phyloP scores from a whole-genome alignment of 2,797 vertebrate species.

The Typhlichthys eigenmanni region DNA sequence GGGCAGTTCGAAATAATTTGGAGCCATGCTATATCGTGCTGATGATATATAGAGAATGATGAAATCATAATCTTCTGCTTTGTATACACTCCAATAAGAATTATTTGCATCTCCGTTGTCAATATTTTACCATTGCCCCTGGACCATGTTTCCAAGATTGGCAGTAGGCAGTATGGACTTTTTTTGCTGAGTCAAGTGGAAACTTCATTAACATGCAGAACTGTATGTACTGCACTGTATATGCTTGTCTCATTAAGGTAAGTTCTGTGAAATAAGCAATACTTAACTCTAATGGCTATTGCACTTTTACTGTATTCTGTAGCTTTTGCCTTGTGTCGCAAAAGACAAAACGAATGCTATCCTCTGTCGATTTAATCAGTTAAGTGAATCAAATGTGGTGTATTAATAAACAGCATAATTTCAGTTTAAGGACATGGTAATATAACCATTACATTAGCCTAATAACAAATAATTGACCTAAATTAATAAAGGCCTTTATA shows the following conservation, averaged over 20 bases:
- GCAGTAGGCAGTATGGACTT: constrained; percentile 25
- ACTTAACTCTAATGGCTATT: constrained; percentile 17
- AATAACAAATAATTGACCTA: background rate
- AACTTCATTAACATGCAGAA: constrained; percentile 17
- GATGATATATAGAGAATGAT: constrained; percentile 44
- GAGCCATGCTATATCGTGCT: constrained; percentile 37
- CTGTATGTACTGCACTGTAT: constrained; percentile 1
- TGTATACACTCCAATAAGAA: constrained; percentile 36
- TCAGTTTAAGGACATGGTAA: too few relatives aligned
- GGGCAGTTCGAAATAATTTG: constrained; percentile 40
- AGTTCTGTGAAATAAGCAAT: constrained; percentile 32
- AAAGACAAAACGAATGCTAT: too few relatives aligned
- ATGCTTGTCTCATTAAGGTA: constrained; percentile 31
- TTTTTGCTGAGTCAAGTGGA: constrained; percentile 44
- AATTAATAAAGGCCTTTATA: background rate
- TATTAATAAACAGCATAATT: background rate
- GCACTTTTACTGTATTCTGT: constrained; percentile 9
- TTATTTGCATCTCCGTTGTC: constrained; percentile 29
- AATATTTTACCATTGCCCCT: constrained; percentile 39
- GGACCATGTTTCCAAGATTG: constrained; percentile 34
- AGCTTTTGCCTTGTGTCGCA: background rate
- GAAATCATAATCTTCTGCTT: constrained; percentile 54
- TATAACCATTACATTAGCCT: too few relatives aligned
- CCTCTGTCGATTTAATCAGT: background rate
- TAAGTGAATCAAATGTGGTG: background rate